Evolutionary conservation across 1,140 invertebrate genomes (phyloP).

Genomic region (Pomacea maculata): DNA sequence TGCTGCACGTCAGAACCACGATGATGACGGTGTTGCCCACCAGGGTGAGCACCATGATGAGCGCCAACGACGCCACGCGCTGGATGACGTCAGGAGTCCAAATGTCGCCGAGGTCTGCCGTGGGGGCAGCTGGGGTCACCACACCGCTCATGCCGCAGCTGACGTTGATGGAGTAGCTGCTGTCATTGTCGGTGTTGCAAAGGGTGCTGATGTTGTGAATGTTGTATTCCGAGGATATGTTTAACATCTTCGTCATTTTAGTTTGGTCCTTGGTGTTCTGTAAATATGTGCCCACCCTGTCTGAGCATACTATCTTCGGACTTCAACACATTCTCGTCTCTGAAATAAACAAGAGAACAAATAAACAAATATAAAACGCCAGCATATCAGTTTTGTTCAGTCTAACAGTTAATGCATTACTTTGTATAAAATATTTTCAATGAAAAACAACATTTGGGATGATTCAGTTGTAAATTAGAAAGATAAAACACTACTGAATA

Average conservation of each 20-base stretch:
- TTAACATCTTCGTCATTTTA: background rate
- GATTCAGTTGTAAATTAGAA: no score
- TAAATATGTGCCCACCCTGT: no score
- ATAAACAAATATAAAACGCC: no score
- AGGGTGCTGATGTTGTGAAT: background rate
- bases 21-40: conserved; percentile 66
- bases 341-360: no score
- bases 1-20: conserved; percentile 62
- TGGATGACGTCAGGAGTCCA: conserved; percentile 66
- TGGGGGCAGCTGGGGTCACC: background rate
- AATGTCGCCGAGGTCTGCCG: conserved; percentile 29
- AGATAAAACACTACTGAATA: no score
- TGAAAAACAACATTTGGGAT: no score
- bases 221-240: background rate
- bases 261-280: background rate
- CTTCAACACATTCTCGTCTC: no score
- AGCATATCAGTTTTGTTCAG: no score
- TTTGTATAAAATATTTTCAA: no score
- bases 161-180: background rate
- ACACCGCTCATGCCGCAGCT: background rate
- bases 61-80: conserved; percentile 61
- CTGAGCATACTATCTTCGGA: no score
- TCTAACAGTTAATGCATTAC: no score
- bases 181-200: background rate
- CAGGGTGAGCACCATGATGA: conserved; percentile 64